Evolutionary conservation across 2,888 invertebrate genomes (phyloP), one percentile per base, ranked within the genome.

Genomic region (Synergus umbraculus): DNA sequence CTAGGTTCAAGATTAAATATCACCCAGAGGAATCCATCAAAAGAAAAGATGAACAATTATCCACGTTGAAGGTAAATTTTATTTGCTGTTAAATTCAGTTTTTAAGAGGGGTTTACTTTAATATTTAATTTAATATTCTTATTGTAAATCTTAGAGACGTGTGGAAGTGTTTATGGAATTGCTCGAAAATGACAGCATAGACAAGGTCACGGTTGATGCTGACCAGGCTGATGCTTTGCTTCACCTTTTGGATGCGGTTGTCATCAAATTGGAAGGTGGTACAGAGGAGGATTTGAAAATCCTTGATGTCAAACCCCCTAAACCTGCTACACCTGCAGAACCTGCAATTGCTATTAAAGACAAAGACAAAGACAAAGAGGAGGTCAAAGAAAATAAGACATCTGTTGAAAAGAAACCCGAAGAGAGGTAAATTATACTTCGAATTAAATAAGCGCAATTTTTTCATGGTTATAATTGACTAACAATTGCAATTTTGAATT

Each of bases 1-100:
- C 46, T 76, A 99, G 99, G 99, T 99, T 99, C 95, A 98, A 98
- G 93, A 96, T 97, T 87, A 99, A 99, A 94, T 99, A 99, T 91
- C 99, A 99, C 92, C 99, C 99, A 4, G 98, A 98, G 92, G 99
- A 99, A 90, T 97, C 97, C 77, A 94, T 96, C 49, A 98, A 97
- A 92, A 94, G 97, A 79, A 97, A 97, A 92, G 97, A 97, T 22
- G 98, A 98, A 90, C 97, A 98, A 88, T 93, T 96, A 79, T 93
- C 94, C 79, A 96, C 97, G 79, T 93, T 98, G 64, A 96, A 96
- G 95, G 97, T 97, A 93, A 58, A 29, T 15, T 67, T 63, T 22
- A 29, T n/a, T 54, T 76, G n/a, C n/a, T n/a, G 2, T n/a, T 8
- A n/a, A 54, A 54, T n/a, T 54, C 2, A 12, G 8, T 54, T n/a